These are phyloP conservation scores for Apocrypta bakeri DNA, from an alignment of 1,140 invertebrate species.

Conservation along the genomic window DNA sequence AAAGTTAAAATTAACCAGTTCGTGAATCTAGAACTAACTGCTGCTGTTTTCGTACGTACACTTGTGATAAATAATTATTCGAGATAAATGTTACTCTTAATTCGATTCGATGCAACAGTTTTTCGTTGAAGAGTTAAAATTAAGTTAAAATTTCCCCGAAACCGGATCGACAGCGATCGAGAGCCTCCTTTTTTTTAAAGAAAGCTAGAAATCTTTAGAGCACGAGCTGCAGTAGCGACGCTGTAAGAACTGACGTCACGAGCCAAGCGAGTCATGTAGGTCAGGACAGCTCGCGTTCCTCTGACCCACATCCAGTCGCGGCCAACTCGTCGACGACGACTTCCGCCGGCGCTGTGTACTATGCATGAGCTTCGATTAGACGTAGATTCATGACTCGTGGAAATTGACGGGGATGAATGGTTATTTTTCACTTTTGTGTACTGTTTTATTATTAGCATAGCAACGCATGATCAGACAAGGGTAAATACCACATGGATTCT, in stretches of 20 bases:
- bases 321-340: neutral
- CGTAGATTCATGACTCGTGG: no score
- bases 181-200: no score
- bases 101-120: neutral
- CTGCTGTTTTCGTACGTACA: no score
- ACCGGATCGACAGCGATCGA: neutral
- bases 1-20: neutral
- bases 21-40: no score
- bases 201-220: neutral
- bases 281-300: conserved; percentile 62
- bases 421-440: no score
- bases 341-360: neutral
- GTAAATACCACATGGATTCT: no score
- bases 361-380: no score
- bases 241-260: conserved; percentile 64
- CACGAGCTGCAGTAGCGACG: neutral
- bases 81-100: neutral
- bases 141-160: neutral
- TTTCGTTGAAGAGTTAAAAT: no score
- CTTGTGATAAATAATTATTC: no score
- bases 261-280: conserved; percentile 64
- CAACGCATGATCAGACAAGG: no score
- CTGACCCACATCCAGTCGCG: conserved; percentile 65
- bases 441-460: no score
- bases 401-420: no score